phyloP scores from a whole-genome alignment of 2,888 invertebrate genomes.

The Chymomyza fuscimana region DNA sequence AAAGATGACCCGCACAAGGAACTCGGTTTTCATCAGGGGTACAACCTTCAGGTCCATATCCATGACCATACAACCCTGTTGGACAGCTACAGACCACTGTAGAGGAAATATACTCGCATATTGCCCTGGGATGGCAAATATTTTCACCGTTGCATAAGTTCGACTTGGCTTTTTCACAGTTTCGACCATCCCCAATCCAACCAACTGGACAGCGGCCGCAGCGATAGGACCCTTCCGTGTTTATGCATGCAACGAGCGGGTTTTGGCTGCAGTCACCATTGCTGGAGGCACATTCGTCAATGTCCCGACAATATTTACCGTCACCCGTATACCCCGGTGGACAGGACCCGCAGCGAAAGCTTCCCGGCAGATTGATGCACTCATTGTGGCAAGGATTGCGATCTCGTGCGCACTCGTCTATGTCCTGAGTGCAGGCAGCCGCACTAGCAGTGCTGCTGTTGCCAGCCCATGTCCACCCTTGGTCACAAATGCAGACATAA shows the following conservation, averaged over 20 bases:
- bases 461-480: slow-evolving; percentile 92
- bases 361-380: slow-evolving; percentile 95
- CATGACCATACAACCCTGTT: slow-evolving; percentile 88
- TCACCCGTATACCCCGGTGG: slow-evolving; percentile 93
- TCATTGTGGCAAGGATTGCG: slow-evolving; percentile 88
- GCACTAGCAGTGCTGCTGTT: slow-evolving; percentile 80
- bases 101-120: slow-evolving; percentile 86
- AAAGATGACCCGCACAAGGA: slow-evolving; percentile 82
- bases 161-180: slow-evolving; percentile 81
- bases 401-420: slow-evolving; percentile 89
- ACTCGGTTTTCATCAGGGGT: slow-evolving; percentile 71
- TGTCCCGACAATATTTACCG: slow-evolving; percentile 91
- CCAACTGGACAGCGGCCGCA: slow-evolving; percentile 95
- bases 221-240: slow-evolving; percentile 91
- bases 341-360: slow-evolving; percentile 92
- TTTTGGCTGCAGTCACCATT: slow-evolving; percentile 93
- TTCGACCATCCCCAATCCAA: slow-evolving; percentile 90
- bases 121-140: slow-evolving; percentile 90
- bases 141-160: slow-evolving; percentile 69
- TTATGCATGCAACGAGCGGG: slow-evolving; percentile 92
- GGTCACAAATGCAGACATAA: slow-evolving; percentile 89
- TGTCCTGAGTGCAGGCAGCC: slow-evolving; percentile 89
- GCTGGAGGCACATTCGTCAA: slow-evolving; percentile 91
- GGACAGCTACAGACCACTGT: slow-evolving; percentile 89
- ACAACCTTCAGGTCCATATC: slow-evolving; percentile 90